Percentiles rank a stretch among this genome's conserved stretches.
Evolutionary conservation across 2,113 vertebrate genomes (phyloP).

Genomic region (Laterallus jamaicensis): DNA sequence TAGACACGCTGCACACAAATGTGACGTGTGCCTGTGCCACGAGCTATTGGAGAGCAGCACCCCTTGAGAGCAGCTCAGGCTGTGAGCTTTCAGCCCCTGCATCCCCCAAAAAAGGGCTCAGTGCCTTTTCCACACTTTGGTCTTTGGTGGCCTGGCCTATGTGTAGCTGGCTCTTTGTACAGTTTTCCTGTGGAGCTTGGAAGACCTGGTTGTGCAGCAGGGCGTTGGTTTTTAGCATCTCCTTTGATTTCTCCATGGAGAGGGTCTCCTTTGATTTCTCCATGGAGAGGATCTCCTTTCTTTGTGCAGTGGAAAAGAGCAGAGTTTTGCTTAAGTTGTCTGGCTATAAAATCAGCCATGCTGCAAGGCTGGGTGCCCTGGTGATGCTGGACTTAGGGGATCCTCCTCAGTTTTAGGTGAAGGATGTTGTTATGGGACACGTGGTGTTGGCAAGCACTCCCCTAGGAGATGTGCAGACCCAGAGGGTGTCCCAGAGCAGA

Average conservation of each 20-base stretch:
- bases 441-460: not conserved
- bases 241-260: not conserved
- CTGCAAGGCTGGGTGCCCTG: not conserved
- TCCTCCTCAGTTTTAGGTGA: not conserved
- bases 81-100: not conserved
- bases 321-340: not conserved
- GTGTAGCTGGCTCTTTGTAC: not conserved
- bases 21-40: not conserved
- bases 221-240: not conserved
- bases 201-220: not conserved
- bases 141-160: not conserved
- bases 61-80: not conserved
- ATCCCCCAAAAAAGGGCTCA: not conserved
- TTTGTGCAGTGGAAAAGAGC: not conserved
- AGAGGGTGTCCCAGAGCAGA: not conserved
- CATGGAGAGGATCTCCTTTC: not conserved
- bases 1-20: not conserved
- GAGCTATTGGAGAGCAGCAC: not conserved
- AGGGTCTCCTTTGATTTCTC: not conserved
- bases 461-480: not conserved
- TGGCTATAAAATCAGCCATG: not conserved
- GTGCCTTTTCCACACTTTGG: fast-evolving
- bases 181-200: not conserved
- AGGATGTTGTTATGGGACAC: not conserved
- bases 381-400: not conserved